A percentile compares a stretch with the other conserved stretches of the same genome.
phyloP scores from a whole-genome alignment of 2,113 vertebrate genomes.

The Miniopterus natalensis region DNA sequence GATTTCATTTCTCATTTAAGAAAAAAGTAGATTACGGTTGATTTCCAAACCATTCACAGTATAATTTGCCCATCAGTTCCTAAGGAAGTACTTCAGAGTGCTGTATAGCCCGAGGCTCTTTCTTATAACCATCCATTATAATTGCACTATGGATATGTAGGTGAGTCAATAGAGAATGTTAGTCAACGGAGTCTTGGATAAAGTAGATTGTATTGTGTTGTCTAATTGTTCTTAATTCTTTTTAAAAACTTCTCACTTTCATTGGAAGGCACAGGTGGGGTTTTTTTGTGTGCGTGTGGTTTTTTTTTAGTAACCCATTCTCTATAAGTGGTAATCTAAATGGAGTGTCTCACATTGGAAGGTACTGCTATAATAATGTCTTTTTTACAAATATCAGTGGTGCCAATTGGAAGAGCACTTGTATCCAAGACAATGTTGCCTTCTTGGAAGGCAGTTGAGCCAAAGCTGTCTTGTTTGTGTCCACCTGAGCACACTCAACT shows the following conservation, averaged over 20 bases:
- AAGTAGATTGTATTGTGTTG: conserved; percentile 12
- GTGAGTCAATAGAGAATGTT: conserved; percentile 56
- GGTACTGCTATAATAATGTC: background rate
- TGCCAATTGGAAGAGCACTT: background rate
- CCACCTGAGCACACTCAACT: conserved; percentile 34
- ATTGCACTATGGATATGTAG: conserved; percentile 41
- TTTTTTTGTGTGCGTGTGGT: background rate
- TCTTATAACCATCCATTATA: conserved; percentile 64
- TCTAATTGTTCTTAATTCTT: conserved; percentile 45
- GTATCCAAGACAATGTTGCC: background rate
- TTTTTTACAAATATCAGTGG: background rate
- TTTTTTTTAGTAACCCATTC: conserved; percentile 31
- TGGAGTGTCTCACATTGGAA: conserved; percentile 26
- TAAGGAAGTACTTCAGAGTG: conserved; percentile 69
- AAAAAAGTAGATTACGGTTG: conserved; percentile 58
- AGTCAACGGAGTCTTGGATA: conserved; percentile 45
- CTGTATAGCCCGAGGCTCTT: conserved; percentile 43
- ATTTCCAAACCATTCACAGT: conserved; percentile 61
- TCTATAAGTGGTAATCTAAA: background rate
- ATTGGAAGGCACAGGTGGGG: background rate
- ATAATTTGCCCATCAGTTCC: conserved; percentile 60
- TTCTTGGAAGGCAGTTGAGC: background rate
- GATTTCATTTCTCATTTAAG: conserved; percentile 69
- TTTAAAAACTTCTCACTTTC: conserved; percentile 22
- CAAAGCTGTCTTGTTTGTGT: conserved; percentile 40